Conservation (phyloP, 1,140 invertebrate genomes). For the Drosophila mayri region DNA sequence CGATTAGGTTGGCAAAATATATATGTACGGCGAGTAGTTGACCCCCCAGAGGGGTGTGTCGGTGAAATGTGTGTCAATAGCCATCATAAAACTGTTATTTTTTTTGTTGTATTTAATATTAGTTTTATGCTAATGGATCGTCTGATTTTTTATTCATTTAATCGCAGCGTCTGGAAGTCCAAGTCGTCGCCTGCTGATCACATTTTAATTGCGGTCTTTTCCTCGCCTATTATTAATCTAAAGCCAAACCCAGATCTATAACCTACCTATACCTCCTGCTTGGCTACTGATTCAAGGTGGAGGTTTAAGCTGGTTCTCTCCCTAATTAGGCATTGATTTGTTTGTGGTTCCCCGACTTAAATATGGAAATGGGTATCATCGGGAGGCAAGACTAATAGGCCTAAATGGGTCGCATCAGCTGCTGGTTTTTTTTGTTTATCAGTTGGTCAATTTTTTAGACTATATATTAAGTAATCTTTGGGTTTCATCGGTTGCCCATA, state of each 20-base stretch:
- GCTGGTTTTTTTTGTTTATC: conserved; percentile 47
- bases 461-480: conserved; percentile 29
- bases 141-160: conserved; percentile 48
- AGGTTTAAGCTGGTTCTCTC: conserved; percentile 25
- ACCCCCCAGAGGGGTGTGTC: conserved; percentile 3
- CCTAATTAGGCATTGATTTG: conserved; percentile 76
- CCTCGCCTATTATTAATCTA: conserved; percentile 23
- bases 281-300: conserved; percentile 40
- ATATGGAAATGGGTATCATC: conserved; percentile 64
- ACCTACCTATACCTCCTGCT: conserved; percentile 8
- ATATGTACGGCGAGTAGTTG: conserved; percentile 7
- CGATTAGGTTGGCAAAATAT: conserved; percentile 62
- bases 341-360: conserved; percentile 46
- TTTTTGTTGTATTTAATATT: conserved; percentile 14
- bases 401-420: conserved; percentile 66
- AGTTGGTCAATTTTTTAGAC: conserved; percentile 5
- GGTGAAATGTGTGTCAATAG: conserved; percentile 69
- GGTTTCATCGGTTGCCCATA: conserved; percentile 6
- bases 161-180: conserved; percentile 34
- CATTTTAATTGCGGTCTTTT: conserved; percentile 72
- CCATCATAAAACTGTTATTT: conserved; percentile 27
- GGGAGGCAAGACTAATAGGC: conserved; percentile 62
- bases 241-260: conserved; percentile 11
- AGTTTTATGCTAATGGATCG: conserved; percentile 59
- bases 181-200: conserved; percentile 63